Percentiles rank a stretch among this genome's conserved stretches.
Conservation (phyloP, 1,140 invertebrate genomes). For the Bombus waltoni region DNA sequence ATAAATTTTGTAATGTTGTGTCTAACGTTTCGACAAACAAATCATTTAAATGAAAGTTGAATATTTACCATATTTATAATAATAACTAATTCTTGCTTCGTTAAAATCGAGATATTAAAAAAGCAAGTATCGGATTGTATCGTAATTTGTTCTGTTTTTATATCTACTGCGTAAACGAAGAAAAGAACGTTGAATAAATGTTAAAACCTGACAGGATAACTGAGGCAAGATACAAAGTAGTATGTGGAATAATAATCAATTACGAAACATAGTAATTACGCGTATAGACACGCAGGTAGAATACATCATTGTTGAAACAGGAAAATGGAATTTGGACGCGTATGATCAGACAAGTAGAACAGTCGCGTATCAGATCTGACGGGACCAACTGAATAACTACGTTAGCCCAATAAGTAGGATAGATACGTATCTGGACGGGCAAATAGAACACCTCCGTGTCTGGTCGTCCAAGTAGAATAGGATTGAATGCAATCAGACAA, state of each 20-base stretch:
- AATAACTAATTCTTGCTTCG: background rate
- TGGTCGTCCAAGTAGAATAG: background rate
- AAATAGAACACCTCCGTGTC: background rate
- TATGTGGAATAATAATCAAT: background rate
- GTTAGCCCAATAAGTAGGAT: conserved; percentile 8
- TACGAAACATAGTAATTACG: background rate
- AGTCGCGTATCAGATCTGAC: background rate
- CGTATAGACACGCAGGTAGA: background rate
- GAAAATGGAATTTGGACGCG: background rate
- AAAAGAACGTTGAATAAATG: no score
- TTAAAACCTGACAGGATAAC: background rate
- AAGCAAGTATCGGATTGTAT: background rate
- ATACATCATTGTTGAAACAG: background rate
- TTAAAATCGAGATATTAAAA: background rate
- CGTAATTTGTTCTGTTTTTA: background rate
- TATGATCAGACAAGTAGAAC: conserved; percentile 9
- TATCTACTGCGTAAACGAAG: no score
- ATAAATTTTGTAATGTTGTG: background rate
- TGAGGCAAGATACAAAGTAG: background rate
- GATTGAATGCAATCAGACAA: background rate
- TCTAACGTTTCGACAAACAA: no score
- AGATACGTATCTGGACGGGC: background rate
- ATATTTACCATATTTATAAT: background rate
- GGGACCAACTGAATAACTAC: background rate
- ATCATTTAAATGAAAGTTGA: no score